Conservation (phyloP, 2,888 invertebrate genomes). For the Harpalus rubripes region DNA sequence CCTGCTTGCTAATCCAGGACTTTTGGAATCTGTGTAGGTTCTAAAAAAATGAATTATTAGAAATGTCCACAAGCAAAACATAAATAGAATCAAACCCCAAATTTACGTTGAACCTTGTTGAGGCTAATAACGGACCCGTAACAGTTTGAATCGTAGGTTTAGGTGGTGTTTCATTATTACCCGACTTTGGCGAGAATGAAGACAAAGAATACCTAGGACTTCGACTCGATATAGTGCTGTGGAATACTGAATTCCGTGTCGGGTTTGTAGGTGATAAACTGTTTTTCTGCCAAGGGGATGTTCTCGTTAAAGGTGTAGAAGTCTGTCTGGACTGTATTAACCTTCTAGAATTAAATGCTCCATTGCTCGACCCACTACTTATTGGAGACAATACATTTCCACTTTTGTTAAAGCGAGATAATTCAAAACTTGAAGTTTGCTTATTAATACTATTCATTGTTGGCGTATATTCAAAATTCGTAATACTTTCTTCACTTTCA, state of each 20-base stretch:
- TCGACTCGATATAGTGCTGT: slow-evolving; percentile 39
- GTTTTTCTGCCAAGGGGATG: slow-evolving; percentile 65
- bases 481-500: slow-evolving; percentile 51
- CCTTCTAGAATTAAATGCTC: slow-evolving; percentile 53
- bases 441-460: slow-evolving; percentile 65
- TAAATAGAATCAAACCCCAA: slow-evolving; percentile 74
- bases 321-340: slow-evolving; percentile 59
- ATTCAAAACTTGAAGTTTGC: slow-evolving; percentile 58
- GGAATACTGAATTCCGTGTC: slow-evolving; percentile 26
- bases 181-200: slow-evolving; percentile 72
- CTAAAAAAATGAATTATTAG: slow-evolving; percentile 69
- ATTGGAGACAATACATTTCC: slow-evolving; percentile 62
- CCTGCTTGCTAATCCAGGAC: slow-evolving; percentile 78
- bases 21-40: slow-evolving; percentile 78
- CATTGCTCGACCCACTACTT: slow-evolving; percentile 44
- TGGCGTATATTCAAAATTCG: slow-evolving; percentile 43
- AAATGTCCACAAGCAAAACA: background rate
- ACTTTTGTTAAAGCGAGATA: slow-evolving; percentile 65
- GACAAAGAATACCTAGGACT: slow-evolving; percentile 72
- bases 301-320: slow-evolving; percentile 62
- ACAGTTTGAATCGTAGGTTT: slow-evolving; percentile 74
- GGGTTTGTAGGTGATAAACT: slow-evolving; percentile 53
- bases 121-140: slow-evolving; percentile 77
- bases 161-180: slow-evolving; percentile 69
- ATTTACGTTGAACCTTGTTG: slow-evolving; percentile 78